Base-by-base conservation (phyloP, 92 coral and sea anemone species). In the Desmophyllum pertusum region DNA sequence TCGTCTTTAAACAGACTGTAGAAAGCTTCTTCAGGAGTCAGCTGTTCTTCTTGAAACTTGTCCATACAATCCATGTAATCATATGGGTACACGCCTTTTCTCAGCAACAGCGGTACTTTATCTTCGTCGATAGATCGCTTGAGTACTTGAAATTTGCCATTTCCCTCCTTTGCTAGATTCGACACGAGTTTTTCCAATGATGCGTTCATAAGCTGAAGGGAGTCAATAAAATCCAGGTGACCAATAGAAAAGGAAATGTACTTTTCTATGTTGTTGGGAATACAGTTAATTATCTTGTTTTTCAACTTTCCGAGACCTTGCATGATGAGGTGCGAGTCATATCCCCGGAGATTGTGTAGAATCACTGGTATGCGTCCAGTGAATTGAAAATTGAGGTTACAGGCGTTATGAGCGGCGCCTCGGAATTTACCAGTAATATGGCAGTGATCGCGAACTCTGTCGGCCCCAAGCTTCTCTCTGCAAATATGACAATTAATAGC, bases 111-210 rank as follows among this genome's bases (percentile, higher is more conserved):
- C 19, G 15, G 0, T 21, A 6, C 10, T 45, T 45, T 45, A 8
- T 3, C 0, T 8, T 45, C 50, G 8, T 8, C n/a, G n/a, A n/a
- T n/a, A n/a, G n/a, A n/a, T n/a, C n/a, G n/a, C n/a, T n/a, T n/a
- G n/a, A n/a, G 36, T 45, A 88, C 55, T 11, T 88, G 36, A 0
- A 83, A 25, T 19, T 57, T 29, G 3, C 78, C 79, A 5, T 73
- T 73, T 51, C 68, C 45, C 27, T 84, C 82, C 76, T 85, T 78
- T 15, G 70, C 19, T 9, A 72, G 25, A 27, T 72, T n/a, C 9
- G 10, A 3, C 4, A 72, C 77, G 10, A 72, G 8, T 1, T 14
- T 45, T 6, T 45, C 53, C 1, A 45, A 38, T 0, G 38, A n/a
- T 10, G 57, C 1, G 0, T 36, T 18, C 59, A 15, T 52, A 3